A percentile compares a stretch with the other conserved stretches of the same genome.
phyloP scores from a whole-genome alignment of 2,113 vertebrate species.

The Paramormyrops kingsleyae region DNA sequence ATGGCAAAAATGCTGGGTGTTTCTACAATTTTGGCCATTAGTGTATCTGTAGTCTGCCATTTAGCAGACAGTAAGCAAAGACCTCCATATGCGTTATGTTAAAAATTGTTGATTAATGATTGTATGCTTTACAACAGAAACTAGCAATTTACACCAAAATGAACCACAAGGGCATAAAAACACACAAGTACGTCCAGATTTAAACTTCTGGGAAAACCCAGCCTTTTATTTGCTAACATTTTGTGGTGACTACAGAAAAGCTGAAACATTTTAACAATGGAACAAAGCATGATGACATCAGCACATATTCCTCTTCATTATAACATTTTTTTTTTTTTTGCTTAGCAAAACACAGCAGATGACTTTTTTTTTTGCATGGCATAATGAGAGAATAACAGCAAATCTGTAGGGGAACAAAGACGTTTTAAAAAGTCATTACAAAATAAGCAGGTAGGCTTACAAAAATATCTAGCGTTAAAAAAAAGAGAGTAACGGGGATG shows the following conservation, averaged over 20 bases:
- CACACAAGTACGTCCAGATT: slow-evolving; percentile 62
- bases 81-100: neutral
- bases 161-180: slow-evolving; percentile 30
- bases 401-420: slow-evolving; percentile 61
- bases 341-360: slow-evolving; percentile 95
- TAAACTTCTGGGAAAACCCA: slow-evolving; percentile 87
- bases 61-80: neutral
- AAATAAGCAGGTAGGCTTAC: slow-evolving; percentile 70
- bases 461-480: slow-evolving; percentile 53
- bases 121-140: neutral
- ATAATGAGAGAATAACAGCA: slow-evolving; percentile 82
- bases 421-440: slow-evolving; percentile 34
- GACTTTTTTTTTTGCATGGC: slow-evolving; percentile 80
- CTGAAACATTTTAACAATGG: slow-evolving; percentile 96
- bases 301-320: slow-evolving; percentile 76
- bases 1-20: too few relatives aligned
- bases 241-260: slow-evolving; percentile 93
- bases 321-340: slow-evolving; percentile 58
- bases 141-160: neutral
- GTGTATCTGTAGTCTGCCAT: neutral
- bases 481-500: slow-evolving; percentile 67
- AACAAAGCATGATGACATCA: slow-evolving; percentile 83
- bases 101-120: neutral
- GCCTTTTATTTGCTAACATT: slow-evolving; percentile 95
- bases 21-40: too few relatives aligned